Evolutionary conservation across 2,797 vertebrate genomes (phyloP).

Genomic region (Onychomys arenicola): DNA sequence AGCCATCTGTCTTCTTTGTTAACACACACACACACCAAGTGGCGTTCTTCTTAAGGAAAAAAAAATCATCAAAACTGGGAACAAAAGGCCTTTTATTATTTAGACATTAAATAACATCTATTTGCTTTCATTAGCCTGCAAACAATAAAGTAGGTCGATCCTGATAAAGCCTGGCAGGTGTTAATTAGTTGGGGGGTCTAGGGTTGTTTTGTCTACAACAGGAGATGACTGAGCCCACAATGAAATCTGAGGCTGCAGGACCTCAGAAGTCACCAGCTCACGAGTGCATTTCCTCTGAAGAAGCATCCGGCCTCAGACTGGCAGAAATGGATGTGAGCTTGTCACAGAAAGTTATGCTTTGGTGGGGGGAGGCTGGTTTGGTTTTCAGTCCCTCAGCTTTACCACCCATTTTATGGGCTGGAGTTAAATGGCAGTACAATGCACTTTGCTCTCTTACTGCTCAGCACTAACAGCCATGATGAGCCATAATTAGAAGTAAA

Average conservation of each 20-base stretch:
- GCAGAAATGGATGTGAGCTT: neutral
- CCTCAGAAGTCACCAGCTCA: neutral
- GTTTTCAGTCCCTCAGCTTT: conserved; percentile 71
- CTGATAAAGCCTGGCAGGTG: conserved; percentile 81
- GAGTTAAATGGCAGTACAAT: conserved; percentile 72
- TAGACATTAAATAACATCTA: conserved; percentile 82
- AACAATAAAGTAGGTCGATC: conserved; percentile 82
- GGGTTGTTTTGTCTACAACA: conserved; percentile 70
- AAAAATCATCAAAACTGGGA: conserved; percentile 81
- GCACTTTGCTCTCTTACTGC: conserved; percentile 74
- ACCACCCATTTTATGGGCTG: conserved; percentile 77
- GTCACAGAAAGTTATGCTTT: conserved; percentile 50
- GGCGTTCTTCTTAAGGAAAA: conserved; percentile 85
- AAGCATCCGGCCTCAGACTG: conserved; percentile 6
- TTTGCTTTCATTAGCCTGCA: conserved; percentile 84
- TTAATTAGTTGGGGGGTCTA: conserved; percentile 83
- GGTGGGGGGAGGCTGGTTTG: neutral
- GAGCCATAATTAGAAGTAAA: conserved; percentile 83
- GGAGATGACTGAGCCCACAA: conserved; percentile 73
- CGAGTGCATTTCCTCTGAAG: neutral
- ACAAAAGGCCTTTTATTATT: conserved; percentile 83
- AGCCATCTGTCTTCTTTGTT: conserved; percentile 88
- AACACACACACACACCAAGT: conserved; percentile 78
- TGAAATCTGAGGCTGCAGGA: conserved; percentile 59
- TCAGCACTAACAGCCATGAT: conserved; percentile 74